Conservation (phyloP, 2,113 vertebrate species). For the Aleadryas rufinucha region DNA sequence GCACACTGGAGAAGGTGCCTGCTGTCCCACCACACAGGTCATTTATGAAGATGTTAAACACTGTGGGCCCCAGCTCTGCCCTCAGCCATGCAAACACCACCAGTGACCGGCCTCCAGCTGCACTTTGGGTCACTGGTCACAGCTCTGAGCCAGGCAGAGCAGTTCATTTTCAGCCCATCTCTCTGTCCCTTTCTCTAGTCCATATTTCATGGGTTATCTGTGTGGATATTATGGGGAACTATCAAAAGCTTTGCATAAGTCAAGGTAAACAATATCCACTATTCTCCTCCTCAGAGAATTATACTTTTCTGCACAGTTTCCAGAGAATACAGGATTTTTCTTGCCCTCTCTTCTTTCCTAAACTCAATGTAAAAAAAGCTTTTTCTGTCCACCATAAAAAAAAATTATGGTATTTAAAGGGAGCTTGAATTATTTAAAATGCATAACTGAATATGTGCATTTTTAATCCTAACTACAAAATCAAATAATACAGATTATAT, state of each 20-base stretch:
- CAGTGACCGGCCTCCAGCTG: background rate
- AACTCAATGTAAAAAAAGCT: background rate
- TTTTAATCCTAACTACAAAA: background rate
- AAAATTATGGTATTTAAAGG: background rate
- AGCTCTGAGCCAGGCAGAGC: background rate
- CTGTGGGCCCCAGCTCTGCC: background rate
- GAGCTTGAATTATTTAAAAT: background rate
- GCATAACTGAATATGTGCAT: fast-evolving
- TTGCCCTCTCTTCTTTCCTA: background rate
- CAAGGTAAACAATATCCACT: background rate
- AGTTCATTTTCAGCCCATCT: background rate
- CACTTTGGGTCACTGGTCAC: background rate
- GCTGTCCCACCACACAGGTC: background rate
- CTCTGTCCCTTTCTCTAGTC: background rate
- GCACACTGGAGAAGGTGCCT: background rate
- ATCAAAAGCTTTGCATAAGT: background rate
- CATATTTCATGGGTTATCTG: background rate
- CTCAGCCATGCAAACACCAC: background rate
- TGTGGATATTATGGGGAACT: background rate
- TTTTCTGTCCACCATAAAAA: background rate
- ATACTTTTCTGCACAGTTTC: background rate
- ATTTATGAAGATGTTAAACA: background rate
- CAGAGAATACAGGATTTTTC: background rate
- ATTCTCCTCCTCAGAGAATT: background rate
- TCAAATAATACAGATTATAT: background rate